Evolutionary conservation across 2,888 invertebrate genomes (phyloP).

Genomic region (Caenorhabditis drosophilae): DNA sequence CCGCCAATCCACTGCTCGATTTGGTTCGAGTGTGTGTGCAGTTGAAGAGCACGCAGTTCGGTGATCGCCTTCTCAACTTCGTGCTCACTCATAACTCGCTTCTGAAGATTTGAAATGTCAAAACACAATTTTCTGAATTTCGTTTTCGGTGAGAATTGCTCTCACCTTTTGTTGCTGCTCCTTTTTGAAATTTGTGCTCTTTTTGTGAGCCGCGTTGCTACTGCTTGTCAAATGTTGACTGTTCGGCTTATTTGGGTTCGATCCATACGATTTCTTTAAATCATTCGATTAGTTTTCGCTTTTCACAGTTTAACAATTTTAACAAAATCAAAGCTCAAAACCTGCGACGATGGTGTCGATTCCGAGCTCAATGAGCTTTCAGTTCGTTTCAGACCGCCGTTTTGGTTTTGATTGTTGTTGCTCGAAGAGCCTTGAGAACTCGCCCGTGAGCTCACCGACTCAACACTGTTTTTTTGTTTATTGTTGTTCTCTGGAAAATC

Average conservation of each 20-base stretch:
- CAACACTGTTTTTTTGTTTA: constrained; percentile 36
- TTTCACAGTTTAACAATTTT: neutral
- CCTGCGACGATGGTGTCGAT: constrained; percentile 45
- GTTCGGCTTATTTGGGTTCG: constrained; percentile 41
- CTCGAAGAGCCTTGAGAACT: constrained; percentile 46
- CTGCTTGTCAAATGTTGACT: constrained; percentile 32
- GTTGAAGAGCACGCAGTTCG: constrained; percentile 37
- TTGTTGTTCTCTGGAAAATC: constrained; percentile 45
- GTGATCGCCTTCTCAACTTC: constrained; percentile 42
- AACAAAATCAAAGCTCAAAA: neutral
- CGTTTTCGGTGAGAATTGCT: neutral
- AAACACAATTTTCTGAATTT: no score
- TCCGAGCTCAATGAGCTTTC: constrained; percentile 49
- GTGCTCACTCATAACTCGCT: constrained; percentile 45
- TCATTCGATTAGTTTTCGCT: constrained; percentile 1
- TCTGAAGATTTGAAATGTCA: constrained; percentile 15
- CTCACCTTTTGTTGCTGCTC: constrained; percentile 13
- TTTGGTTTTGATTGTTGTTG: no score
- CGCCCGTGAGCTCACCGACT: constrained; percentile 43
- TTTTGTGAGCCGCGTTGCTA: constrained; percentile 19
- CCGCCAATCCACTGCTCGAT: constrained; percentile 53
- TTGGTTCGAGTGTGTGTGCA: constrained; percentile 33
- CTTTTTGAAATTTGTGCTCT: constrained; percentile 30
- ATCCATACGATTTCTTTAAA: constrained; percentile 38
- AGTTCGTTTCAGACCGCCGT: constrained; percentile 39